Evolutionary conservation across 2,113 vertebrate species (phyloP).

Genomic region (Hypomesus transpacificus): DNA sequence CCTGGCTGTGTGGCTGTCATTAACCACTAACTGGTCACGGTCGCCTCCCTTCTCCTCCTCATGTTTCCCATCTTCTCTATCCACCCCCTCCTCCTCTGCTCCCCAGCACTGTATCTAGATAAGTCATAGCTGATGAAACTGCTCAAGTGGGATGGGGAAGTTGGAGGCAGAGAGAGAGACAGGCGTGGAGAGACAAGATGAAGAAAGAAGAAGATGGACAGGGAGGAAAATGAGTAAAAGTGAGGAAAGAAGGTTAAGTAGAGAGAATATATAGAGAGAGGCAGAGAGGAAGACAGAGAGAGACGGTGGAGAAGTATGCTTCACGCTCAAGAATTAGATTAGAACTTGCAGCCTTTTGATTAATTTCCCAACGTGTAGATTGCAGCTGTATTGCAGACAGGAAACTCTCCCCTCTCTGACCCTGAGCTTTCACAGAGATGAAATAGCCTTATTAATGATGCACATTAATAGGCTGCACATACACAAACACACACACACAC

Average conservation of each 20-base stretch:
- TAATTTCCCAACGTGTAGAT: no score
- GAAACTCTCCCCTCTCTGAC: no score
- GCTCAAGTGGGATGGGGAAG: constrained; percentile 32
- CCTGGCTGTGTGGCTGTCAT: constrained; percentile 41
- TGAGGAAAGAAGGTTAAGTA: neutral
- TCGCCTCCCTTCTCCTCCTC: neutral
- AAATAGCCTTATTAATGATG: no score
- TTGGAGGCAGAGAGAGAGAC: constrained; percentile 21
- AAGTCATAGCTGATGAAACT: constrained; percentile 52
- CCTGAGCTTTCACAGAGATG: no score
- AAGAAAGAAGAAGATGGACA: neutral
- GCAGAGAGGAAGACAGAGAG: constrained; percentile 10
- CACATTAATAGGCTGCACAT: neutral
- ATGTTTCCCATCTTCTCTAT: no score
- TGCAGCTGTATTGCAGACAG: no score
- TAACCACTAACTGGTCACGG: constrained; percentile 37
- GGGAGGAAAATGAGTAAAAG: no score
- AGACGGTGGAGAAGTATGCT: neutral
- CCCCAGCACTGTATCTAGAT: neutral
- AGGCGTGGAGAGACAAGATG: constrained; percentile 46
- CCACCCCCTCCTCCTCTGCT: constrained; percentile 3
- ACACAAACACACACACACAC: neutral
- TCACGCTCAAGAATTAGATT: no score
- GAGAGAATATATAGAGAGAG: constrained; percentile 30
- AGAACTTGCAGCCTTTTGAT: no score